Percentiles rank a stretch among this genome's conserved stretches.
These are phyloP conservation scores for Neoaliturus tenellus DNA, from an alignment of 2,888 invertebrate species.

Conservation along the genomic window DNA sequence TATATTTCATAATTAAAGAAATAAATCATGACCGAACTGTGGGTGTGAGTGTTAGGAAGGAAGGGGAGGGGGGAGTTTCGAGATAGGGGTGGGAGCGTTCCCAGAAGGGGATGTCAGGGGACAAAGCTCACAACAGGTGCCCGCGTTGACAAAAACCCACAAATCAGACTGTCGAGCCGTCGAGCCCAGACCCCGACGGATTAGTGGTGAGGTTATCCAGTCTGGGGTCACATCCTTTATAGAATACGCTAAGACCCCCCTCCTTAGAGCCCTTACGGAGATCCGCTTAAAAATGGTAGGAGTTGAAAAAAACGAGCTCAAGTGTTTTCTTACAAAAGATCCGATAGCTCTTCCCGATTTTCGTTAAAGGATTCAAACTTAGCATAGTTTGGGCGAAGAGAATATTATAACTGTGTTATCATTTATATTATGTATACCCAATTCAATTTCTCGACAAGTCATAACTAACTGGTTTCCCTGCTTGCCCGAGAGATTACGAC, in stretches of 20 bases:
- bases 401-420: too few species aligned
- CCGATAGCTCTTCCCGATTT: too few species aligned
- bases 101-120: background rate
- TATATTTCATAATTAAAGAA: too few species aligned
- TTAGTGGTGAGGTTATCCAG: background rate
- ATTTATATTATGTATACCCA: too few species aligned
- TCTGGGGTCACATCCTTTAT: background rate
- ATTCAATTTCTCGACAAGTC: too few species aligned
- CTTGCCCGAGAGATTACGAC: too few species aligned
- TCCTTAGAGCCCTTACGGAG: background rate
- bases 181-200: conserved; percentile 2
- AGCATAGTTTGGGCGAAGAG: too few species aligned
- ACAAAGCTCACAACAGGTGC: conserved; percentile 42
- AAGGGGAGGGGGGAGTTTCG: too few species aligned
- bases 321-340: background rate
- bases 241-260: background rate
- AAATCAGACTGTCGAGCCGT: background rate
- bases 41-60: too few species aligned
- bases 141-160: conserved; percentile 23
- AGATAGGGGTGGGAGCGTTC: background rate
- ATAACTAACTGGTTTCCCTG: too few species aligned
- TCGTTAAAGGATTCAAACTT: too few species aligned
- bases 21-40: too few species aligned
- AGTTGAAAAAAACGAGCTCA: background rate
- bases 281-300: background rate